phyloP scores from a whole-genome alignment of 2,113 vertebrate species.

The Ptychochromis oligacanthus region DNA sequence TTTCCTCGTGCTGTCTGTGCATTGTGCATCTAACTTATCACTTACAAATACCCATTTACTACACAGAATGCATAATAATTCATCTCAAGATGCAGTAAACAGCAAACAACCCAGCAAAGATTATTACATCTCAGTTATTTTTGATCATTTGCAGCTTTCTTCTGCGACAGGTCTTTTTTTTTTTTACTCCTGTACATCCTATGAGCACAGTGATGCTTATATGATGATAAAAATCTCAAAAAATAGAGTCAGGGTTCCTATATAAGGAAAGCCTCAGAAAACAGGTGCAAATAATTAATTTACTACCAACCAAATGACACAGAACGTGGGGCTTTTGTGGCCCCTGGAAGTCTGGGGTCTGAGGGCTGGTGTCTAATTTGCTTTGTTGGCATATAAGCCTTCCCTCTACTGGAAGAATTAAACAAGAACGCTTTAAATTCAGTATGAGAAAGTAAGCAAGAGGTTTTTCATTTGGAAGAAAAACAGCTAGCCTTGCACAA shows the following conservation, averaged over 20 bases:
- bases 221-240: not conserved
- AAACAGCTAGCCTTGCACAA: not conserved
- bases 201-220: not conserved
- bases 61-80: not conserved
- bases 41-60: constrained; percentile 15
- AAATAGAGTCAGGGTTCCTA: not conserved
- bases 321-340: not conserved
- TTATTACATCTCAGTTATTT: not conserved
- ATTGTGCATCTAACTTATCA: constrained; percentile 6
- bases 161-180: not conserved
- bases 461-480: not conserved
- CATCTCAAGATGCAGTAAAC: not conserved
- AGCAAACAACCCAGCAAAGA: not conserved
- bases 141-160: not conserved
- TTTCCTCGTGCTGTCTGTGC: not conserved
- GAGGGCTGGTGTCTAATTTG: not conserved
- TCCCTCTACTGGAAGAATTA: not conserved
- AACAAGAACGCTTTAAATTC: constrained; percentile 6
- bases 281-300: not conserved
- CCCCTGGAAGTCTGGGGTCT: not conserved
- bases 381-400: not conserved
- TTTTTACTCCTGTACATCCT: not conserved
- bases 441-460: not conserved
- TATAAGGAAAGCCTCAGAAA: not conserved
- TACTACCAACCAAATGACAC: not conserved